These are phyloP conservation scores for Ischnus inquisitorius DNA, from an alignment of 2,888 invertebrate species.

Conservation along the genomic window DNA sequence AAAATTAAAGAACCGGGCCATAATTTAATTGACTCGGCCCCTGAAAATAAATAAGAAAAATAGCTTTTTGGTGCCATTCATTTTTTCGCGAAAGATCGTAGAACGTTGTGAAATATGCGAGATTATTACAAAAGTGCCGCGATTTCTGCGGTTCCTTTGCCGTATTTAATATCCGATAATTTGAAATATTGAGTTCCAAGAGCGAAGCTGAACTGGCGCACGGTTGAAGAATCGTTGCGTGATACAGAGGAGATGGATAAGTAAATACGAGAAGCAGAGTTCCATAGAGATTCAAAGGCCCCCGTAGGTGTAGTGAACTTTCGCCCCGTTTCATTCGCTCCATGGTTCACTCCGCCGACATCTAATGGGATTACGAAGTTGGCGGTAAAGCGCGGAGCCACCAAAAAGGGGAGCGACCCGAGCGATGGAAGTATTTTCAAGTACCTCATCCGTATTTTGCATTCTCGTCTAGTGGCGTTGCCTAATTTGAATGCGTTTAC, in stretches of 20 bases:
- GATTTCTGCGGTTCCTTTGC: neutral
- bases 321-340: constrained; percentile 1
- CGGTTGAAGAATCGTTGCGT: constrained; percentile 1
- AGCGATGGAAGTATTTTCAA: neutral
- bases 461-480: no score
- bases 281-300: neutral
- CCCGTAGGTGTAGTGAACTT: neutral
- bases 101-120: neutral
- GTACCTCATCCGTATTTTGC: neutral
- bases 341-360: neutral
- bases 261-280: constrained; percentile 4
- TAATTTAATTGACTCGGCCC: neutral
- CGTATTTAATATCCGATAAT: constrained; percentile 1
- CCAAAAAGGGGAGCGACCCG: constrained; percentile 8
- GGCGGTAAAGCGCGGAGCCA: constrained; percentile 18
- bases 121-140: neutral
- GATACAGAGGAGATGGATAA: neutral
- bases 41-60: neutral
- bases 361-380: constrained; percentile 26
- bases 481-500: no score
- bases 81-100: neutral
- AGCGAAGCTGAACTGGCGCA: neutral
- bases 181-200: neutral
- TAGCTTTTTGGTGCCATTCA: neutral
- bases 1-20: neutral